phyloP scores from a whole-genome alignment of 2,113 vertebrate genomes.

The Brachirus orientalis region DNA sequence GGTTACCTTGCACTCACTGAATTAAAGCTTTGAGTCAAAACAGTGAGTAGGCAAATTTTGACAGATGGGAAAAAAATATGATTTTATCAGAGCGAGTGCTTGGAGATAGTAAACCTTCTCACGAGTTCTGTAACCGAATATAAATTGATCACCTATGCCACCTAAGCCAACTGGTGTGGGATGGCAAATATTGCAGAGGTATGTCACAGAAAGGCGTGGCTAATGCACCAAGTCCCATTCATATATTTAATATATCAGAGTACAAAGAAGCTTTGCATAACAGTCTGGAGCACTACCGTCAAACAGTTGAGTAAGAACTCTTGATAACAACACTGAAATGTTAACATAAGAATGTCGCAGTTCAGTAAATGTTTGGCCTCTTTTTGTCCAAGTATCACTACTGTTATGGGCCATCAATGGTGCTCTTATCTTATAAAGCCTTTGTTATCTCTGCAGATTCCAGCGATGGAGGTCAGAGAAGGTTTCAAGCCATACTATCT shows the following conservation, averaged over 20 bases:
- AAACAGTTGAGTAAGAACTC: slow-evolving; percentile 17
- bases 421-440: slow-evolving; percentile 34
- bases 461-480: slow-evolving; percentile 32
- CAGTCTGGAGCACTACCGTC: background rate
- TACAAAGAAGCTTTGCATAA: too few species aligned
- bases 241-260: too few species aligned
- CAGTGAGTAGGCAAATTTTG: slow-evolving; percentile 22
- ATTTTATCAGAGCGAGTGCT: background rate
- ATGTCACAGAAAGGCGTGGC: slow-evolving; percentile 53
- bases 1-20: slow-evolving; percentile 3
- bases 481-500: slow-evolving; percentile 25
- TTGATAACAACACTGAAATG: slow-evolving; percentile 11
- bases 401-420: slow-evolving; percentile 22
- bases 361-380: slow-evolving; percentile 12
- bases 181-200: background rate
- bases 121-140: background rate
- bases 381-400: slow-evolving; percentile 24
- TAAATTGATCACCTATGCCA: background rate
- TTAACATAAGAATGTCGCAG: background rate
- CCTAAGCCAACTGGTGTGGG: slow-evolving; percentile 22
- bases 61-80: background rate
- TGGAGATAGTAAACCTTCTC: background rate
- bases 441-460: slow-evolving; percentile 38
- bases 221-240: slow-evolving; percentile 53
- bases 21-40: background rate